Evolutionary conservation across 1,140 invertebrate genomes (phyloP), one percentile per base, ranked within the genome.

Genomic region (Plectus sambesii): DNA sequence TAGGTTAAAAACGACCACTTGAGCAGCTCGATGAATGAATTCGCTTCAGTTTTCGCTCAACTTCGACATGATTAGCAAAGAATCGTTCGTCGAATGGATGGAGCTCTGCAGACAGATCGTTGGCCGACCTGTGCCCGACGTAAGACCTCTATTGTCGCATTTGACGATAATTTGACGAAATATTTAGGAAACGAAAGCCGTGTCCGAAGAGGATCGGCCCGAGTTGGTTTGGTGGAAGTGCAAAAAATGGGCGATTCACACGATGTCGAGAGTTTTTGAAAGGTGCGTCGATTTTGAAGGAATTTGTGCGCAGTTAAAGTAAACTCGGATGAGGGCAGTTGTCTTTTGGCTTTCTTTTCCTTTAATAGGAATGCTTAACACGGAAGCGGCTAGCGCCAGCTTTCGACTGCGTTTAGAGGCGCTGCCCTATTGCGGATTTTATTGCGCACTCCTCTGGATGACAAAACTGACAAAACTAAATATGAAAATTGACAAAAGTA

Each of bases 211-310:
- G 51, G 90, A 97, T 55, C 74, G 84, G 35, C 78, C 81, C 17
- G 85, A 92, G 64, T 74, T 90, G 37, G 66, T 87, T 6, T 93
- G 87, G 82, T 98, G 93, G 93, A 98, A 98, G 70, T 84, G 85
- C 59, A 97, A 96, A 73, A 98, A 98, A 69, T 99, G 93, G 93
- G 84, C 89, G 2, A 73, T 93, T 3, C 87, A 96, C 67, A 92
- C 90, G 50, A 74, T 98, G 46, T 79, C 84, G 44, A 78, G 90
- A 66, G 81, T 93, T 70, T 98, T 98, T 76, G 93, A 98, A 74
- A 81, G 87, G 80, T 82, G 69, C 15, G 19, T 42, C 27, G 22
- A 27, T 24, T 8, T 47, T 2, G 20, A 44, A 3, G 26, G 8
- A 19, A 12, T 2, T 3, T 29, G 15, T 15, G 12, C 22, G 4